Base-by-base conservation (phyloP, 2,797 vertebrate species). In the Takifugu ocellatus region DNA sequence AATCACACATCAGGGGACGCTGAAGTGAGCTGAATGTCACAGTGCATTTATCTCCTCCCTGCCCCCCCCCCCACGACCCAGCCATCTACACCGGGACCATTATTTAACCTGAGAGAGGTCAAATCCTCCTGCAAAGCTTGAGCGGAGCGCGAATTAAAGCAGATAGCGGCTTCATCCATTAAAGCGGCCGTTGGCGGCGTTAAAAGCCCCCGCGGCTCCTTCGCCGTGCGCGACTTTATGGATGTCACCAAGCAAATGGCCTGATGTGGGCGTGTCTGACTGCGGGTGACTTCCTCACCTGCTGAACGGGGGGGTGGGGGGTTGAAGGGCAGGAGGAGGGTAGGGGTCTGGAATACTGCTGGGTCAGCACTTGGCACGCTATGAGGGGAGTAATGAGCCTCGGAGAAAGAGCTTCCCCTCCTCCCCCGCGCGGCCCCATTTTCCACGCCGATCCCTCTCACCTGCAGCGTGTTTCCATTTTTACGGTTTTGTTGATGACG, bases 81-180 rank as follows among this genome's bases (percentile, higher is more conserved):
- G 70, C 75, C 72, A 74, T 84, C 74, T 72, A 81, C 47, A n/a
- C 67, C 50, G 68, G 72, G 77, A 79, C 80, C 75, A 84, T 86
- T 89, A 84, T 87, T 87, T 88, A 87, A 89, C 84, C 82, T 78
- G 77, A 74, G 79, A 84, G 81, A 85, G 88, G 88, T 88, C 88
- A 89, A 78, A 85, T 70, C 77, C 80, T 84, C 81, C 83, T 72
- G 67, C 72, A 84, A 85, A 66, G 72, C 77, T 76, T 17, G 53
- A 76, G 57, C 57, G 46, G 74, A 72, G 74, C 71, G 78, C 74
- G 78, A 83, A 86, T 86, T 82, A 83, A 82, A 72, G 75, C 61
- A 71, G 83, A 81, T 72, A 56, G 70, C 66, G 76, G 78, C 65
- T 63, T 78, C 67, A 77, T 81, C 74, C 80, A 79, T 81, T 86